Conservation (phyloP, 2,113 vertebrate genomes). For the Corythaeola cristata region DNA sequence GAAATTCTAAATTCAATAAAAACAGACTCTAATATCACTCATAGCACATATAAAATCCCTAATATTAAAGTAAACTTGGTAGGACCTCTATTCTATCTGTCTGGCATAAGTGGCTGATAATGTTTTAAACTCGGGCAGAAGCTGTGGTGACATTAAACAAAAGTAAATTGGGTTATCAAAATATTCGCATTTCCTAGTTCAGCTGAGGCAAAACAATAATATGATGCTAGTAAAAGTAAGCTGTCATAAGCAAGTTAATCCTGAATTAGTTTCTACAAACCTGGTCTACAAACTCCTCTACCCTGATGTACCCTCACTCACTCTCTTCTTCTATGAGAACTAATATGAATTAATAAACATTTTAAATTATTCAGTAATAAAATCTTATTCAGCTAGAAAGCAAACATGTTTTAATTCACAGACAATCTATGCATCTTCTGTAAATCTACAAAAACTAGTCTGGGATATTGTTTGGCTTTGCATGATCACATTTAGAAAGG, state of each 20-base stretch:
- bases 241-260: background rate
- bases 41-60: background rate
- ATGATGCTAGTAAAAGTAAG: background rate
- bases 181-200: background rate
- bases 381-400: background rate
- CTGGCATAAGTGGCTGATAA: background rate
- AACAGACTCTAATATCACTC: background rate
- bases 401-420: background rate
- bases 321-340: background rate
- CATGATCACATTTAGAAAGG: background rate
- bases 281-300: background rate
- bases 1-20: background rate
- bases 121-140: background rate
- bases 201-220: background rate
- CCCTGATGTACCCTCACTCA: background rate
- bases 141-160: background rate
- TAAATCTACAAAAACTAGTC: background rate
- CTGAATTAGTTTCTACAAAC: background rate
- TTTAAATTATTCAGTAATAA: background rate
- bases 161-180: background rate
- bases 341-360: background rate
- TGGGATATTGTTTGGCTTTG: background rate
- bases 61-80: background rate
- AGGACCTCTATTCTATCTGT: background rate
- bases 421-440: background rate